Evolutionary conservation across 2,888 invertebrate species (phyloP).

Genomic region (Venustoraphidia nigricollis): DNA sequence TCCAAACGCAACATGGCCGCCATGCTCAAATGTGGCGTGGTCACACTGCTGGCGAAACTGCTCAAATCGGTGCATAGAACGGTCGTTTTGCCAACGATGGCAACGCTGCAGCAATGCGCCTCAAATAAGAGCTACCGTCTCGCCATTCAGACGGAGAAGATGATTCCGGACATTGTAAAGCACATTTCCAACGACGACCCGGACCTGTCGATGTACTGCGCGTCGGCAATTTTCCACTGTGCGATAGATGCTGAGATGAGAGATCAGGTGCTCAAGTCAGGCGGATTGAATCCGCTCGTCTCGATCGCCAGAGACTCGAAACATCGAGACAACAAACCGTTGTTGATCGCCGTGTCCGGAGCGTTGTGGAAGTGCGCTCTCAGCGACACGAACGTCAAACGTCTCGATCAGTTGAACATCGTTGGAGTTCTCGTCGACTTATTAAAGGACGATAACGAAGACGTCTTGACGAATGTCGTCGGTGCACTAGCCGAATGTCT

Average conservation of each 20-base stretch:
- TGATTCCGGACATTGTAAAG: slow-evolving; percentile 72
- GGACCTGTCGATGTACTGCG: slow-evolving; percentile 55
- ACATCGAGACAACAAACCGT: slow-evolving; percentile 53
- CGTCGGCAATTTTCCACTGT: slow-evolving; percentile 79
- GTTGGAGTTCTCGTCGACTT: slow-evolving; percentile 59
- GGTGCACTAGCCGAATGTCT: slow-evolving; percentile 82
- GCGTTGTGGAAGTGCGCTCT: slow-evolving; percentile 91
- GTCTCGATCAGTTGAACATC: slow-evolving; percentile 55
- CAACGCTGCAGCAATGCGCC: slow-evolving; percentile 52
- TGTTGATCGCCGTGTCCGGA: slow-evolving; percentile 77
- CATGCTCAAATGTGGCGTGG: slow-evolving; percentile 66
- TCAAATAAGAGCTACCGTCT: slow-evolving; percentile 46
- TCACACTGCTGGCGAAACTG: slow-evolving; percentile 58
- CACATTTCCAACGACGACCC: slow-evolving; percentile 40
- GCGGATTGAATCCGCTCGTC: slow-evolving; percentile 75
- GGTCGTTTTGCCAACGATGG: slow-evolving; percentile 77
- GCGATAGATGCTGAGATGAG: slow-evolving; percentile 63
- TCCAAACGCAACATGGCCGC: slow-evolving; percentile 65
- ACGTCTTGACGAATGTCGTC: slow-evolving; percentile 76
- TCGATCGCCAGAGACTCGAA: slow-evolving; percentile 52
- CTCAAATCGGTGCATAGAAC: slow-evolving; percentile 66
- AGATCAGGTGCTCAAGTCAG: slow-evolving; percentile 71
- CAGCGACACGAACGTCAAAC: slow-evolving; percentile 62
- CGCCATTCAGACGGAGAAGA: slow-evolving; percentile 76
- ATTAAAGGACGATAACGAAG: slow-evolving; percentile 66